Evolutionary conservation across 2,888 invertebrate species (phyloP), one percentile per base, ranked within the genome.

Genomic region (Labia minor): DNA sequence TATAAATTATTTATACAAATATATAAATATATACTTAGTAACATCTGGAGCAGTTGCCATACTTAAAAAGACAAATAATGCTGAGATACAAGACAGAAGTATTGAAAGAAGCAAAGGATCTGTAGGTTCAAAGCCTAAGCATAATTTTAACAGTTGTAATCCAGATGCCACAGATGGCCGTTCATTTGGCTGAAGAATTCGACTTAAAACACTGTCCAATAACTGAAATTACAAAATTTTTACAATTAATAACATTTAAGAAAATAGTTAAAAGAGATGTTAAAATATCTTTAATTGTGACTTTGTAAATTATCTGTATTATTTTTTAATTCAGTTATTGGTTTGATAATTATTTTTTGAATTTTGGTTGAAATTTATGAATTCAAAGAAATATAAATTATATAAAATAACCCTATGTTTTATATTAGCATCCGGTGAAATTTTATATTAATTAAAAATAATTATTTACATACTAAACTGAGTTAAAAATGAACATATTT

Each of bases 21-120:
- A n/a, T 16, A 64, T 2, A n/a, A 61, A 65, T 16, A 18, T 16
- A 14, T 65, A 65, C 66, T 21, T 66, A 1, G 66, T 61, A 14
- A 66, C 20, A 20, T 19, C 19, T 18, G 66, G 68, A 11, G 76
- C 89, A 49, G 90, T 89, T 0, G 91, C 89, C 84, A 92, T 90
- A 74, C 90, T 90, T 19, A 95, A 83, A 79, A 94, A 95, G 21
- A 93, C 90, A 76, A 95, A 94, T 1, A 95, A 82, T 0, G 94
- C 91, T 1, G 95, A 95, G 71, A 95, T 88, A 78, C 93, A 92
- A 0, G 95, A 95, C n/a, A 96, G 80, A 67, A 93, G 78, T 65
- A 89, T 85, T 0, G 95, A 95, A 20, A 91, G 80, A 65, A 94
- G 83, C 70, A 91, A 80, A 1, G 95, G 90, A 78, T 94, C 90